These are phyloP conservation scores for Hirundo rustica DNA, from an alignment of 2,797 vertebrate genomes.

Conservation along the genomic window DNA sequence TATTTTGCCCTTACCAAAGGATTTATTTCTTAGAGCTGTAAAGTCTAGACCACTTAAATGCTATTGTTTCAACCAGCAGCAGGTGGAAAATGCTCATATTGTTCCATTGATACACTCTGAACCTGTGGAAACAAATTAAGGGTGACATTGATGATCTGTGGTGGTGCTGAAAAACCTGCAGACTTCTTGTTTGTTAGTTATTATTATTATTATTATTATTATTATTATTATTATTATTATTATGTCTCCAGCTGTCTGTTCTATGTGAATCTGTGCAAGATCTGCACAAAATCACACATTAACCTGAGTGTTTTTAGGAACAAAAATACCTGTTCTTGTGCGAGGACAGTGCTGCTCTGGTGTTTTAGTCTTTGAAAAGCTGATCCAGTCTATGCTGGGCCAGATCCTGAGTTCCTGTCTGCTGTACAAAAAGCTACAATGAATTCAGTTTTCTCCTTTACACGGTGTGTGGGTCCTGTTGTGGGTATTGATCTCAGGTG, in stretches of 20 bases:
- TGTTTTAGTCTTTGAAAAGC: not conserved
- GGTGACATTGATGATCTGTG: not conserved
- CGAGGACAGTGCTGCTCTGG: not conserved
- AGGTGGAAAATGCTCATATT: not conserved
- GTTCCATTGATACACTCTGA: not conserved
- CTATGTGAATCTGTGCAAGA: not conserved
- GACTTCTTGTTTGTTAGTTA: too few relatives aligned
- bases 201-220: too few relatives aligned
- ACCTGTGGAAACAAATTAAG: not conserved
- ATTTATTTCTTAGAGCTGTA: not conserved
- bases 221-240: too few relatives aligned
- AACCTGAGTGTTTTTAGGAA: not conserved
- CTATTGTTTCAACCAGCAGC: not conserved
- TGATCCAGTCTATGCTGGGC: rapidly evolving
- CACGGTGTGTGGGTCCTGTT: not conserved
- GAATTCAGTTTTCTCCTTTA: not conserved
- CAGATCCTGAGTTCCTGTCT: not conserved
- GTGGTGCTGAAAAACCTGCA: not conserved
- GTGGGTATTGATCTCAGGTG: not conserved
- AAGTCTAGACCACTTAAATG: not conserved
- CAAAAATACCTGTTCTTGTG: not conserved
- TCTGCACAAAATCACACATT: not conserved
- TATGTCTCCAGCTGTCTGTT: not conserved
- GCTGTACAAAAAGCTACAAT: not conserved
- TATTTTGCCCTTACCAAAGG: not conserved